phyloP scores from a whole-genome alignment of 2,113 vertebrate species.

The Takifugu flavidus region DNA sequence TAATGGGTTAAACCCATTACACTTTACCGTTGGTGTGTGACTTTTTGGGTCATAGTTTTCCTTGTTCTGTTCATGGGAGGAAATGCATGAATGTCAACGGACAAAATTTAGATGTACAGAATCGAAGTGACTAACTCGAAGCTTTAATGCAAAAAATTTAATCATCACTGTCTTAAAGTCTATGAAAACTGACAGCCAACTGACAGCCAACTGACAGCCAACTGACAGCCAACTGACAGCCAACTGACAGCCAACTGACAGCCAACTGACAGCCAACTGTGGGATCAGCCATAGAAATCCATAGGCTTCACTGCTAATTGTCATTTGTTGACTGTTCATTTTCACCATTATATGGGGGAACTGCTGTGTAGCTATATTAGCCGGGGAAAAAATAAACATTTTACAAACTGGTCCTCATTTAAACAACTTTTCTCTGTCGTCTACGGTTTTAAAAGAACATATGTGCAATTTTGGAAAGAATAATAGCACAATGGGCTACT shows the following conservation, averaged over 20 bases:
- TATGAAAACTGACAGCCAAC: too few relatives aligned
- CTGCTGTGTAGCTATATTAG: neutral
- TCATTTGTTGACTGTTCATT: neutral
- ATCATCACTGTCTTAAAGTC: too few relatives aligned
- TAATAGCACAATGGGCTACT: neutral
- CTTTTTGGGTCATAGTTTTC: constrained; percentile 69
- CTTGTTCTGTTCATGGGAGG: constrained; percentile 67
- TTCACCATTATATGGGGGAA: neutral
- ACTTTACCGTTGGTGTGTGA: constrained; percentile 57
- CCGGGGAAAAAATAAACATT: neutral
- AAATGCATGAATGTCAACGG: constrained; percentile 1
- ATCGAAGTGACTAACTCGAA: too few relatives aligned
- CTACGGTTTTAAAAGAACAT: neutral
- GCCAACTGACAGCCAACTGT: too few relatives aligned
- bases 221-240: too few relatives aligned
- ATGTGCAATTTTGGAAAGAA: neutral
- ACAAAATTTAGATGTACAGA: neutral
- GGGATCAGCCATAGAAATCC: too few relatives aligned
- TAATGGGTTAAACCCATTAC: neutral
- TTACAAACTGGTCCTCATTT: neutral
- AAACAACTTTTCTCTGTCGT: neutral
- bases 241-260: too few relatives aligned
- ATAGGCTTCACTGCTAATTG: too few relatives aligned
- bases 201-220: too few relatives aligned
- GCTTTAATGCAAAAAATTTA: too few relatives aligned